Evolutionary conservation across 2,888 invertebrate genomes (phyloP), one percentile per base, ranked within the genome.

Genomic region (Drosophila diplacantha): DNA sequence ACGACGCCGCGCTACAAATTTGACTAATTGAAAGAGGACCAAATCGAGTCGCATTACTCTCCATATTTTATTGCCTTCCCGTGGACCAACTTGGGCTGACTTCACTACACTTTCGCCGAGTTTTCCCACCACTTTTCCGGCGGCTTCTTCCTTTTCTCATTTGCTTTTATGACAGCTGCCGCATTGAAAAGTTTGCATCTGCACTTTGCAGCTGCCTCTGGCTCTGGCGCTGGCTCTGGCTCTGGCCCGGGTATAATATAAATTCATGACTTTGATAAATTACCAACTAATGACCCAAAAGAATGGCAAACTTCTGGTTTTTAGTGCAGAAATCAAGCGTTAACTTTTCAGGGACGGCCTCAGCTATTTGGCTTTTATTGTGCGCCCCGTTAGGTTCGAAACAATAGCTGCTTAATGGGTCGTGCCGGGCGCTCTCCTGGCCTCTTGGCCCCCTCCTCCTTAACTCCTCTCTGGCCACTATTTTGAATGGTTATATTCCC

Each of bases 231-330:
- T 4, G 20, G 6, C n/a, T 9, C 39, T 4, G 22, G 41, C 11
- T 11, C 26, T 14, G 18, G 16, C 32, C 12, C 2, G 7, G 54
- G 20, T 55, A 55, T 56, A 68, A 72, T 75, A 67, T 71, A 71
- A 66, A 76, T 81, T 79, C 77, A 75, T 75, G 83, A 83, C 83
- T 82, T 83, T 83, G 82, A 83, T 82, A 83, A 81, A 83, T 81
- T 79, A 73, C 69, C 69, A 73, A 73, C 79, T 83, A 83, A 82
- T 83, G 83, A 77, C 68, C 75, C 56, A 72, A 75, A 74, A 75
- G 69, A 81, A 79, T 75, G 75, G 69, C 60, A 63, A 77, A 72
- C 80, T 83, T 80, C 73, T 76, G 75, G 59, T 64, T 70, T 66
- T 70, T 60, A 72, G 74, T 74, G 64, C 68, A 51, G 61, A 63